Evolutionary conservation across 2,888 invertebrate species (phyloP).

Genomic region (Drosophila acutilabella): DNA sequence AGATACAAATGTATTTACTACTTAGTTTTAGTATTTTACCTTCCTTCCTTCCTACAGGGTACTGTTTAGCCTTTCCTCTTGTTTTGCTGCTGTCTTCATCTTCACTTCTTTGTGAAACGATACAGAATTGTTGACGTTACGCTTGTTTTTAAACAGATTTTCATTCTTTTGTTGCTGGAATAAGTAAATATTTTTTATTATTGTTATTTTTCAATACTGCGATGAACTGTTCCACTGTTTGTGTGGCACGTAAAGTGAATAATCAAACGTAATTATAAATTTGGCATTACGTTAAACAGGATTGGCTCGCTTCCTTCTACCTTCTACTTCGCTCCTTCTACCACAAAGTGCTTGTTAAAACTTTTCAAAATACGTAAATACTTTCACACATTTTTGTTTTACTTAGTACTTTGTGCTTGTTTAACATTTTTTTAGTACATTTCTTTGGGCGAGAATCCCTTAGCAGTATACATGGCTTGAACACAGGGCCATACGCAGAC

Average conservation of each 20-base stretch:
- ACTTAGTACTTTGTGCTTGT: constrained; percentile 1
- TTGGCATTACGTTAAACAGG: background rate
- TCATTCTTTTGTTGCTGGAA: background rate
- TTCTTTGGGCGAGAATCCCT: constrained; percentile 1
- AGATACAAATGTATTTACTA: too few relatives aligned
- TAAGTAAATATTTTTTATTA: constrained; percentile 1
- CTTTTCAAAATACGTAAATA: background rate
- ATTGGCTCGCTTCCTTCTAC: background rate
- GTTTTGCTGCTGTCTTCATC: background rate
- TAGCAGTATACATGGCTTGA: constrained; percentile 3
- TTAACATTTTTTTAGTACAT: constrained; percentile 11
- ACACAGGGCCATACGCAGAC: constrained; percentile 5
- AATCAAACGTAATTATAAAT: too few relatives aligned
- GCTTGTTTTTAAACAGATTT: constrained; percentile 4
- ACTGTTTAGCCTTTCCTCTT: background rate
- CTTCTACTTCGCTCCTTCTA: background rate
- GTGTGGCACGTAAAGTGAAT: background rate
- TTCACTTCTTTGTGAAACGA: constrained; percentile 1
- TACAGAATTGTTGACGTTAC: constrained; percentile 22
- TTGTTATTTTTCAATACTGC: background rate
- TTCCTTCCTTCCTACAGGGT: constrained; percentile 2
- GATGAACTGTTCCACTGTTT: constrained; percentile 3
- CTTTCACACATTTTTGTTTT: constrained; percentile 11
- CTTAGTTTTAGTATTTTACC: too few relatives aligned
- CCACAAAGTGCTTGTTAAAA: background rate